Conservation (phyloP, 2,888 invertebrate species). For the Hanleya hanleyi region DNA sequence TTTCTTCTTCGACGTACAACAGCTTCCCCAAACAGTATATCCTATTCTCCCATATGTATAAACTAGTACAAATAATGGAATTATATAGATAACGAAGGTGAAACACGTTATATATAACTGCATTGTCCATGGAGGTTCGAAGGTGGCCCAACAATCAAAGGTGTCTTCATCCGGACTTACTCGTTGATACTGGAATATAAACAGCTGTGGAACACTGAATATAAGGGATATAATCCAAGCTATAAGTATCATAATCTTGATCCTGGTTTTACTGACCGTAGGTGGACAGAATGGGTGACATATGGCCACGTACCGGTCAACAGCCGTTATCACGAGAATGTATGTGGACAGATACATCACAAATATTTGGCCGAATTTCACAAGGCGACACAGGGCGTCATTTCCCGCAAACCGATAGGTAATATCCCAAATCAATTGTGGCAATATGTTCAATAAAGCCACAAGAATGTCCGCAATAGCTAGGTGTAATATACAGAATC, state of each 20-base stretch:
- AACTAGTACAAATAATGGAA: not conserved
- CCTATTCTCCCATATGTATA: not conserved
- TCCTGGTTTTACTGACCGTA: slow-evolving; percentile 48
- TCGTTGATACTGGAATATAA: not conserved
- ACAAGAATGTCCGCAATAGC: slow-evolving; percentile 81
- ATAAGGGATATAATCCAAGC: slow-evolving; percentile 59
- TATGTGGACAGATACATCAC: slow-evolving; percentile 56
- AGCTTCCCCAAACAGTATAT: not conserved
- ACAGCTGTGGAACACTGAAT: not conserved
- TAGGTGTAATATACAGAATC: slow-evolving; percentile 81
- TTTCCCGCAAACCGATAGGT: slow-evolving; percentile 44
- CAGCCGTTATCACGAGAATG: slow-evolving; percentile 57
- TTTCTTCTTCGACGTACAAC: not conserved
- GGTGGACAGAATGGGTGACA: slow-evolving; percentile 78
- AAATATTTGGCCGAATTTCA: slow-evolving; percentile 78
- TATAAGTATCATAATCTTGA: slow-evolving; percentile 64
- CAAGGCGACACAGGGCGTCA: slow-evolving; percentile 69
- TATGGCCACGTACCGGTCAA: slow-evolving; percentile 72
- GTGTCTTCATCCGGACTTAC: not conserved
- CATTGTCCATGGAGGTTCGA: not conserved
- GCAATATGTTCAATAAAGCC: slow-evolving; percentile 80
- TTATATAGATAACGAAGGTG: not conserved
- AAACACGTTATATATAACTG: not conserved
- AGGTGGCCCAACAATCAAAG: not conserved
- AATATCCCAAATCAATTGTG: slow-evolving; percentile 65